Percentiles rank a stretch among this genome's conserved stretches.
Evolutionary conservation across 1,140 invertebrate genomes (phyloP).

Genomic region (Cydia pomonella): DNA sequence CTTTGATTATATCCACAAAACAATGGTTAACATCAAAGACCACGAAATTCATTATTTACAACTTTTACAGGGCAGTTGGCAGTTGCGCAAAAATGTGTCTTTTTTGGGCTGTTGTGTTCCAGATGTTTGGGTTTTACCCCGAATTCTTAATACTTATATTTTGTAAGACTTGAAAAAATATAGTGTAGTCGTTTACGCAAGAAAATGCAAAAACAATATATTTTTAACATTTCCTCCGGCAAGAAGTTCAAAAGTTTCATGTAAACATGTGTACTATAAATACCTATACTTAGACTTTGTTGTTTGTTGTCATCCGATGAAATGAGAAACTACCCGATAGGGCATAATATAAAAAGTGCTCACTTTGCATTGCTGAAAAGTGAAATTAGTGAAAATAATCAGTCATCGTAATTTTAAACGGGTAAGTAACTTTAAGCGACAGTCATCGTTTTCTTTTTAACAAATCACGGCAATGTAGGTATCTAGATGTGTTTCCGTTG

Average conservation of each 20-base stretch:
- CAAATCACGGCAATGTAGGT: background rate
- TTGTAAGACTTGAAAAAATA: too few relatives aligned
- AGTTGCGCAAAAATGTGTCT: too few relatives aligned
- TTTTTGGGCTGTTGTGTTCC: too few relatives aligned
- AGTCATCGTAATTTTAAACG: background rate
- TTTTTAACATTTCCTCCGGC: too few relatives aligned
- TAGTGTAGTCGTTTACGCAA: too few relatives aligned
- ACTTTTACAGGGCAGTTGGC: too few relatives aligned
- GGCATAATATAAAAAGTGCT: background rate
- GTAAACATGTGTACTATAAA: too few relatives aligned
- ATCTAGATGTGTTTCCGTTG: background rate
- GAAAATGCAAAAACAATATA: too few relatives aligned
- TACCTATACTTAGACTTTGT: background rate
- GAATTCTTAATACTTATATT: too few relatives aligned
- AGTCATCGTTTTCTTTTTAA: background rate
- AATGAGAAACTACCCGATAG: background rate
- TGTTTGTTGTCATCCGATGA: background rate
- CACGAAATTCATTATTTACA: too few relatives aligned
- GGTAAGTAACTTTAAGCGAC: background rate
- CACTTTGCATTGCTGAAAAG: background rate
- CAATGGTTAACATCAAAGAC: background rate
- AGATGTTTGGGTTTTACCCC: too few relatives aligned
- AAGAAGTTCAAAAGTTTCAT: too few relatives aligned
- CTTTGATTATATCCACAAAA: background rate
- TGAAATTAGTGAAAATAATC: conserved; percentile 1